Evolutionary conservation across 2,888 invertebrate genomes (phyloP), one percentile per base, ranked within the genome.

Genomic region (Napeogenes inachia): DNA sequence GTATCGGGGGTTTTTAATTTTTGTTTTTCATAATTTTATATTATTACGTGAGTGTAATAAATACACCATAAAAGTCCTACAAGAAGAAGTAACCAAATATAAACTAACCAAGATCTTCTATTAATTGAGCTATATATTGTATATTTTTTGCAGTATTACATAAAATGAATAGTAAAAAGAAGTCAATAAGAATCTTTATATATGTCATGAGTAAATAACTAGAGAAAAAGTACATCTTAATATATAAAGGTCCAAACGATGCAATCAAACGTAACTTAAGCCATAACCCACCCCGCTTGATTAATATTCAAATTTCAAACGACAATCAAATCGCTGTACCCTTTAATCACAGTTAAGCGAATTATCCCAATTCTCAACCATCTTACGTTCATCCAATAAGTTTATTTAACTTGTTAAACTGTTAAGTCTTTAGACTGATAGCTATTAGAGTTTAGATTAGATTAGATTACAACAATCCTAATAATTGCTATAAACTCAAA

Each of bases 301-400:
- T 63, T 56, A 62, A 59, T 68, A 77, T 82, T 79, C 30, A 77
- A 75, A 75, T 80, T 79, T 80, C 79, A 71, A 71, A 71, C 70
- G 70, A 68, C 70, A 64, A 66, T 66, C 75, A 75, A 78, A 78
- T 80, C 75, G 75, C 69, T 68, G 70, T 64, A 67, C 75, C 72
- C 73, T 80, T 80, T 80, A 78, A 83, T 82, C 78, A 74, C 65
- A 64, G 67, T 64, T 67, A 72, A 75, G 75, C 75, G 76, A 82
- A 81, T 82, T 79, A 81, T 77, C 75, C 72, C 74, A 76, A 78
- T 77, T 76, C 75, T 77, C 71, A 73, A 73, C 71, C 61, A 64
- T 78, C 78, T 72, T 47, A 38, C 30, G 54, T 59, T 72, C 74
- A 74, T 70, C 66, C 77, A 75, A 76, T 80, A 58, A 58, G 57